These are phyloP conservation scores for Beaufortia kweichowensis DNA, from an alignment of 2,113 vertebrate species.

Conservation along the genomic window DNA sequence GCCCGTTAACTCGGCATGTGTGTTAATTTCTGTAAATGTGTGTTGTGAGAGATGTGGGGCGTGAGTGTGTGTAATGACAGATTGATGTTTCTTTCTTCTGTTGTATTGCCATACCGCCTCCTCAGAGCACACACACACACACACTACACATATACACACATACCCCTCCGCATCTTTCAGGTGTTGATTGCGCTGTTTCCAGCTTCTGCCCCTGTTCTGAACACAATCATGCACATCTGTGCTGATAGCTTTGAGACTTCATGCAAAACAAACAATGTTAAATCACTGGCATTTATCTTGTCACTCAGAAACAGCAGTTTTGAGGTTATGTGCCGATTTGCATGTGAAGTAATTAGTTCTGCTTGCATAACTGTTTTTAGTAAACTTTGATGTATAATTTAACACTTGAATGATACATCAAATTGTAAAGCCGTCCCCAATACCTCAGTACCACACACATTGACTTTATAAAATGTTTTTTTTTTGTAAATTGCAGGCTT, in stretches of 20 bases:
- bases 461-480: no score
- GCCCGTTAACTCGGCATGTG: neutral
- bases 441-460: no score
- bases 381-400: no score
- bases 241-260: neutral
- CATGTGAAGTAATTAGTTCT: no score
- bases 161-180: neutral
- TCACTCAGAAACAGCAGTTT: neutral
- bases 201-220: neutral
- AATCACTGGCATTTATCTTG: neutral
- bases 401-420: no score
- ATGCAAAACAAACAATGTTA: neutral
- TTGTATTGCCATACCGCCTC: constrained; percentile 5
- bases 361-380: neutral
- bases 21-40: constrained; percentile 8
- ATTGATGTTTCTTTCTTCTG: constrained; percentile 28
- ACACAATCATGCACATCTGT: constrained; percentile 11
- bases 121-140: neutral
- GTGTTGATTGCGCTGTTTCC: constrained; percentile 23
- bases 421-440: no score
- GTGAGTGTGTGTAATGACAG: constrained; percentile 16
- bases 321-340: no score
- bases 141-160: neutral
- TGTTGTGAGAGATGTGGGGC: neutral
- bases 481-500: no score